phyloP scores from a whole-genome alignment of 2,113 vertebrate species.

The Brachypodius melanocephalos region DNA sequence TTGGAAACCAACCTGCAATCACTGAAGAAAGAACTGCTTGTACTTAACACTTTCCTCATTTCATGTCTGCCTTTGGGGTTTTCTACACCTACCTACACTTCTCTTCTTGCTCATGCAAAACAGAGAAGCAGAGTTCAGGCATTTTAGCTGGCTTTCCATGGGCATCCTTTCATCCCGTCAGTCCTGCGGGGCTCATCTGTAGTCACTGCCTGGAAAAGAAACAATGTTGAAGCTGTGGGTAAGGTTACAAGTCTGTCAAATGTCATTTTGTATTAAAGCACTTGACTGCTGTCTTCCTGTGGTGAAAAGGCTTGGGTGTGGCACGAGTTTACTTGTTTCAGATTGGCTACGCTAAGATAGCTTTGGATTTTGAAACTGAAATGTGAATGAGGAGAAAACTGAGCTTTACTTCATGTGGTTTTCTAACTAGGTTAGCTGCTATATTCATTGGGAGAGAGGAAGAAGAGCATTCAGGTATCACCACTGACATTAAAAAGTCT shows the following conservation, averaged over 20 bases:
- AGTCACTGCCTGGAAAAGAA: not conserved
- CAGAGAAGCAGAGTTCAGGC: not conserved
- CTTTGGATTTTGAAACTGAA: not conserved
- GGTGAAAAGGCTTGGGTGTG: not conserved
- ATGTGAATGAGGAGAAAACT: not conserved
- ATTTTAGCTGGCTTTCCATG: not conserved
- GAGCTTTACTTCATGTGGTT: not conserved
- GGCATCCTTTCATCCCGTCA: not conserved
- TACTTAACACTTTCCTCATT: not conserved
- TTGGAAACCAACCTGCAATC: not conserved
- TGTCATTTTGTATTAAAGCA: not conserved
- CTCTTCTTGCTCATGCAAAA: not conserved
- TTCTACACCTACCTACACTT: not conserved
- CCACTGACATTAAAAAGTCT: not conserved
- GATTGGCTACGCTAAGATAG: not conserved
- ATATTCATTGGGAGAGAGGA: not conserved
- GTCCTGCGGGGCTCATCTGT: rapidly evolving
- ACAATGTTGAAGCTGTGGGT: not conserved
- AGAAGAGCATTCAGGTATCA: not conserved
- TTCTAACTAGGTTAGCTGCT: not conserved
- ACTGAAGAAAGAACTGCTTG: not conserved
- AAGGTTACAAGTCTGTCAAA: not conserved
- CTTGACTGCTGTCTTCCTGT: not conserved
- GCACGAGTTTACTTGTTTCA: not conserved
- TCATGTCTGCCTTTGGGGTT: not conserved